phyloP scores from a whole-genome alignment of 2,113 vertebrate species.

The Mystacornis crossleyi region DNA sequence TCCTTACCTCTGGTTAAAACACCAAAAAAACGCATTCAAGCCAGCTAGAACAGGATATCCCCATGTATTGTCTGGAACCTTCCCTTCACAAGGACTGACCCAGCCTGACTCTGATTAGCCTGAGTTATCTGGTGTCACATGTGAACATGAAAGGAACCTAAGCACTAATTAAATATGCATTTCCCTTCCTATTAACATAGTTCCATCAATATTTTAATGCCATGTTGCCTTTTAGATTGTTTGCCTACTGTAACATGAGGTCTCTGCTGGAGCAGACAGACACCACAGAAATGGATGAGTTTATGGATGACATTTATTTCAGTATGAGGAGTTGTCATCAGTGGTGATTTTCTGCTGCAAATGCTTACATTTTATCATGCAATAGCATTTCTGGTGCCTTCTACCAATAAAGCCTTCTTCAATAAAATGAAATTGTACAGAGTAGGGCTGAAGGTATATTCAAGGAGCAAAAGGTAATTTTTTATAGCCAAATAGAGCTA shows the following conservation, averaged over 20 bases:
- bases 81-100: background rate
- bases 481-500: conserved; percentile 38
- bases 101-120: background rate
- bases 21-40: background rate
- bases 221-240: conserved; percentile 30
- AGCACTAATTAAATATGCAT: conserved; percentile 55
- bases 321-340: background rate
- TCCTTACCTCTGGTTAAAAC: background rate
- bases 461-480: conserved; percentile 9
- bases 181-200: conserved; percentile 4
- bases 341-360: background rate
- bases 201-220: conserved; percentile 62
- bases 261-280: background rate
- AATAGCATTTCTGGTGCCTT: background rate
- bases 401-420: background rate
- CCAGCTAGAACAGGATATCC: background rate
- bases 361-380: background rate
- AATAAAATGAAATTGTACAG: background rate
- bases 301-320: background rate
- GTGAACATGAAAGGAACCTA: conserved; percentile 43
- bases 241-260: conserved; percentile 7
- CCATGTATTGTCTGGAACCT: background rate
- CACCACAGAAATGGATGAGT: background rate
- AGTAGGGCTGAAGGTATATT: background rate
- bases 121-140: conserved; percentile 36